phyloP scores from a whole-genome alignment of 1,140 invertebrate species.

The Lethrus apterus region DNA sequence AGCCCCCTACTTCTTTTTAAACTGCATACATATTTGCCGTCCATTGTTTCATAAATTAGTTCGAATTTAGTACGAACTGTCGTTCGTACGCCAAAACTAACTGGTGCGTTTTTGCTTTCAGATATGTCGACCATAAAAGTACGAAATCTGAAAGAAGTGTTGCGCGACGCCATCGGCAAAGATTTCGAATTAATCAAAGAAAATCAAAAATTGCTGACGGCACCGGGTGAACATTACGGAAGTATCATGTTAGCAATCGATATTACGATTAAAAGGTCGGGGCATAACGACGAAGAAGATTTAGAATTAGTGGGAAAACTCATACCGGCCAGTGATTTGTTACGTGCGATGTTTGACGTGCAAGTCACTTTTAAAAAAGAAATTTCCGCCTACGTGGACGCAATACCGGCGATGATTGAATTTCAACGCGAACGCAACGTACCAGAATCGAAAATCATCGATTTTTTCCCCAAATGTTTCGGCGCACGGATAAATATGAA shows the following conservation, averaged over 20 bases:
- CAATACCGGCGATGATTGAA: slow-evolving; percentile 44
- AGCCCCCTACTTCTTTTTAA: too few relatives aligned
- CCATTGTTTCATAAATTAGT: too few relatives aligned
- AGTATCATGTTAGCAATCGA: slow-evolving; percentile 35
- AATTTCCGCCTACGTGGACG: slow-evolving; percentile 46
- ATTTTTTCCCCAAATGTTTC: slow-evolving; percentile 47
- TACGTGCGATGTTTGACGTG: slow-evolving; percentile 50
- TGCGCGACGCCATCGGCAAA: slow-evolving; percentile 25
- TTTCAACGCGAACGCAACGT: slow-evolving; percentile 45
- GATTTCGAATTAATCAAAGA: slow-evolving; percentile 30
- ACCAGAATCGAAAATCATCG: slow-evolving; percentile 36
- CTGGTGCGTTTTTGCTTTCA: not conserved
- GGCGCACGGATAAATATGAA: slow-evolving; percentile 45
- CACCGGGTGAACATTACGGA: slow-evolving; percentile 38
- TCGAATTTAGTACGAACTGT: too few relatives aligned
- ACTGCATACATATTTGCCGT: too few relatives aligned
- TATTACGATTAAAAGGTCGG: slow-evolving; percentile 24
- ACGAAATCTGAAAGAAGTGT: slow-evolving; percentile 26
- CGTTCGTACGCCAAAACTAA: too few relatives aligned
- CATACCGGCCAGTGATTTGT: slow-evolving; percentile 48
- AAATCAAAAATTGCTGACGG: slow-evolving; percentile 29
- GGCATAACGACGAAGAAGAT: slow-evolving; percentile 29
- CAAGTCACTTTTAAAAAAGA: slow-evolving; percentile 52
- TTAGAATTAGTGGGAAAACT: slow-evolving; percentile 50
- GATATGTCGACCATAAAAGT: slow-evolving; percentile 25